phyloP scores from a whole-genome alignment of 2,797 vertebrate species.

The Squalus acanthias region DNA sequence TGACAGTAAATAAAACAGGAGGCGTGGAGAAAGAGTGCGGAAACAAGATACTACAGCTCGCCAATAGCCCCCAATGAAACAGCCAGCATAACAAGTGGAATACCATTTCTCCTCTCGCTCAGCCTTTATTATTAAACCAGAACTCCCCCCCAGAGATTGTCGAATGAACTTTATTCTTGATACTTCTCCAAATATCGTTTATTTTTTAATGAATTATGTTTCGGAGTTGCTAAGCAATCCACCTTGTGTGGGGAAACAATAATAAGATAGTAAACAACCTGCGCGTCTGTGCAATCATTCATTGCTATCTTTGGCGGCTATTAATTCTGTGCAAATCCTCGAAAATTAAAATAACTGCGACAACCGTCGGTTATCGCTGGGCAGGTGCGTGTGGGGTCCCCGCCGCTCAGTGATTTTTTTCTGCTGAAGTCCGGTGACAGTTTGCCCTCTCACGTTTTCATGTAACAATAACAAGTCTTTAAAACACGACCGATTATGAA shows the following conservation, averaged over 20 bases:
- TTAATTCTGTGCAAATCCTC: too few relatives aligned
- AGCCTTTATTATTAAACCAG: neutral
- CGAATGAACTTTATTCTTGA: neutral
- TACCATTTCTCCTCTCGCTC: too few relatives aligned
- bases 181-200: neutral
- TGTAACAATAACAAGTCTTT: neutral
- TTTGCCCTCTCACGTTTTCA: neutral
- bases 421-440: neutral
- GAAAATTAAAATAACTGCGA: too few relatives aligned
- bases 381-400: neutral
- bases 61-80: neutral
- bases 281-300: too few relatives aligned
- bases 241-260: neutral
- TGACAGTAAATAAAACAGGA: conserved; percentile 30
- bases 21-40: conserved; percentile 21
- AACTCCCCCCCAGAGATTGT: neutral
- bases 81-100: neutral
- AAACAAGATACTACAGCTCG: neutral
- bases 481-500: neutral
- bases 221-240: neutral
- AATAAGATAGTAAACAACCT: neutral
- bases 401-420: neutral
- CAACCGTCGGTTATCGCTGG: too few relatives aligned
- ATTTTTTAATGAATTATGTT: neutral
- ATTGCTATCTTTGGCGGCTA: neutral